A percentile compares a stretch with the other conserved stretches of the same genome.
phyloP scores from a whole-genome alignment of 1,140 invertebrate species.

The Xylocopa sonorina region DNA sequence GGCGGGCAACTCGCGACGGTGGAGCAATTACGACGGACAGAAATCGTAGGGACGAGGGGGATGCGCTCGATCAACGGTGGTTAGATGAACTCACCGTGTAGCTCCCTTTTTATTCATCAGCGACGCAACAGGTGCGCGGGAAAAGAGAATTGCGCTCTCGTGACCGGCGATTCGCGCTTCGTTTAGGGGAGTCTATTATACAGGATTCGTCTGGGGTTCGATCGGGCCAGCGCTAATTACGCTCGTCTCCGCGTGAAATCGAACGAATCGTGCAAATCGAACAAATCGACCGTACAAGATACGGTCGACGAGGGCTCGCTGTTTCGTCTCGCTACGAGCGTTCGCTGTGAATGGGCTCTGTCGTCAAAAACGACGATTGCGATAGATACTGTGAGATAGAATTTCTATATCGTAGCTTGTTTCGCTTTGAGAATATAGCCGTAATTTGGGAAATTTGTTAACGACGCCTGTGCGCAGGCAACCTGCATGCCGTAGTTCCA shows the following conservation, averaged over 20 bases:
- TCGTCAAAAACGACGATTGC: background rate
- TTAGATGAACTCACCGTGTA: background rate
- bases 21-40: background rate
- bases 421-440: too few relatives aligned
- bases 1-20: background rate
- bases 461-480: background rate
- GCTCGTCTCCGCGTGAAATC: constrained; percentile 40
- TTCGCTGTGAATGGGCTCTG: background rate
- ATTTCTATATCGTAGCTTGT: too few relatives aligned
- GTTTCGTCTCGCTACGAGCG: background rate
- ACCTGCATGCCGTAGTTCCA: too few relatives aligned
- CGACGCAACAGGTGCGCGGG: constrained; percentile 36
- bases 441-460: too few relatives aligned
- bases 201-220: background rate
- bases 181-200: constrained; percentile 24
- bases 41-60: background rate
- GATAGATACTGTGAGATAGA: too few relatives aligned
- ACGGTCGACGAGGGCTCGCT: too few relatives aligned
- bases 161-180: constrained; percentile 10
- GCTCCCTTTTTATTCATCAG: background rate
- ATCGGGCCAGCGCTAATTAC: constrained; percentile 24
- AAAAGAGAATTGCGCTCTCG: background rate
- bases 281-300: background rate
- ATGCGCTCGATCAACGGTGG: background rate
- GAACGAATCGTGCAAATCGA: constrained; percentile 34